Percentiles rank a stretch among this genome's conserved stretches.
phyloP scores from a whole-genome alignment of 1,140 invertebrate genomes.

The Drosophila eugracilis region DNA sequence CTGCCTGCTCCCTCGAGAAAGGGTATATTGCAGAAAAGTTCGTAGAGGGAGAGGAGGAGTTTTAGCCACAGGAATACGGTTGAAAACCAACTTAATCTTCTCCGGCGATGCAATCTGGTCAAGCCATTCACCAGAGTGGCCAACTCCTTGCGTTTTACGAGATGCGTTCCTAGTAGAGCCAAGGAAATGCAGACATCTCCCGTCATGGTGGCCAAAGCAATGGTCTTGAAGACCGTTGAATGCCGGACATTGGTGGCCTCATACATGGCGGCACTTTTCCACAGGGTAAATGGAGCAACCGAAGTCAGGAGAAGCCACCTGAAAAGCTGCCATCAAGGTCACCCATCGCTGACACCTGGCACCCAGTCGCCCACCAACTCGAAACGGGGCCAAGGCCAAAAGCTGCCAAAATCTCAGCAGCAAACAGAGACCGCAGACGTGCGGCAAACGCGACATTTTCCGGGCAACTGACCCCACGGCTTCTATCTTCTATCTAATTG shows the following conservation, averaged over 20 bases:
- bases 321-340: slow-evolving; percentile 28
- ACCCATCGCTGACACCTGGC: slow-evolving; percentile 19
- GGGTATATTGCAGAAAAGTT: slow-evolving; percentile 68
- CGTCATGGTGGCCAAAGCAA: slow-evolving; percentile 57
- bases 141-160: slow-evolving; percentile 47
- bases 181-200: slow-evolving; percentile 60
- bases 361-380: neutral
- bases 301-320: slow-evolving; percentile 37
- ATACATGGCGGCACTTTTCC: slow-evolving; percentile 54
- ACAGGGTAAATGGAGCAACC: slow-evolving; percentile 53
- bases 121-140: slow-evolving; percentile 37
- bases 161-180: slow-evolving; percentile 35
- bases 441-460: slow-evolving; percentile 59
- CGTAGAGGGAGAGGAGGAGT: slow-evolving; percentile 62
- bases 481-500: slow-evolving; percentile 8
- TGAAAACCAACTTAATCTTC: slow-evolving; percentile 20
- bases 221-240: slow-evolving; percentile 53
- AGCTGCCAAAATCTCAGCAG: slow-evolving; percentile 60
- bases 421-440: slow-evolving; percentile 62
- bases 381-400: slow-evolving; percentile 53
- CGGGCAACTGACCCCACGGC: slow-evolving; percentile 38
- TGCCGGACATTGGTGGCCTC: slow-evolving; percentile 64
- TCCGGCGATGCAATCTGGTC: slow-evolving; percentile 18
- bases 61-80: slow-evolving; percentile 60
- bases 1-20: slow-evolving; percentile 47